Conservation (phyloP, 2,113 vertebrate species). For the Ardeotis arabs region DNA sequence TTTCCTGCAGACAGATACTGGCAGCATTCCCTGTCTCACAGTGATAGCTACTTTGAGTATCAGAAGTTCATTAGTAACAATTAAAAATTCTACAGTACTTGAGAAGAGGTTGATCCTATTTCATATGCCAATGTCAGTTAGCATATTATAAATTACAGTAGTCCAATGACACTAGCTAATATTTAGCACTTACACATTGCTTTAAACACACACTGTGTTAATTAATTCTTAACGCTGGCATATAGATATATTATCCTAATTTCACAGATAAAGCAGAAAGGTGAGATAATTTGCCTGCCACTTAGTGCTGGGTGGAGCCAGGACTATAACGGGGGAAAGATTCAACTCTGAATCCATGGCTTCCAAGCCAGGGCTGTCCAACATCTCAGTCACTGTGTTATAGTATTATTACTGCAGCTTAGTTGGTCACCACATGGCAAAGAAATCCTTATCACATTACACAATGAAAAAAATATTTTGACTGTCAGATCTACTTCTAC, state of each 20-base stretch:
- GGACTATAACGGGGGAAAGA: background rate
- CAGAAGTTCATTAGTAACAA: constrained; percentile 43
- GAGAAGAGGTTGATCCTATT: constrained; percentile 21
- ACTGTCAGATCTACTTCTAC: background rate
- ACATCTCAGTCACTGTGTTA: background rate
- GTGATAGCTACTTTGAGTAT: background rate
- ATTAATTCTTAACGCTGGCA: constrained; percentile 4
- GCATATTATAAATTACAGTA: constrained; percentile 20
- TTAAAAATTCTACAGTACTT: constrained; percentile 41
- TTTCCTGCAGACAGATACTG: background rate
- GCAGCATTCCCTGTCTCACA: constrained; percentile 26
- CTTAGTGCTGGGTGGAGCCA: background rate
- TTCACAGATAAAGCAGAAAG: constrained; percentile 29
- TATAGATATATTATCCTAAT: background rate
- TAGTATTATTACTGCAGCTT: background rate
- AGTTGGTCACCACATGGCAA: background rate
- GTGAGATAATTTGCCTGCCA: background rate
- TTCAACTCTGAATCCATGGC: background rate
- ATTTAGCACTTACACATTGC: constrained; percentile 10
- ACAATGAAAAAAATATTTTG: background rate
- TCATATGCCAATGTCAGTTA: constrained; percentile 4
- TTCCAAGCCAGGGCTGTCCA: background rate
- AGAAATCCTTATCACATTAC: background rate
- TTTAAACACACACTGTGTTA: constrained; percentile 24
- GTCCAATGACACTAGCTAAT: constrained; percentile 31